phyloP scores from a whole-genome alignment of 37 sponge, comb jelly and placozoan species.

The Dysidea cf. avara region DNA sequence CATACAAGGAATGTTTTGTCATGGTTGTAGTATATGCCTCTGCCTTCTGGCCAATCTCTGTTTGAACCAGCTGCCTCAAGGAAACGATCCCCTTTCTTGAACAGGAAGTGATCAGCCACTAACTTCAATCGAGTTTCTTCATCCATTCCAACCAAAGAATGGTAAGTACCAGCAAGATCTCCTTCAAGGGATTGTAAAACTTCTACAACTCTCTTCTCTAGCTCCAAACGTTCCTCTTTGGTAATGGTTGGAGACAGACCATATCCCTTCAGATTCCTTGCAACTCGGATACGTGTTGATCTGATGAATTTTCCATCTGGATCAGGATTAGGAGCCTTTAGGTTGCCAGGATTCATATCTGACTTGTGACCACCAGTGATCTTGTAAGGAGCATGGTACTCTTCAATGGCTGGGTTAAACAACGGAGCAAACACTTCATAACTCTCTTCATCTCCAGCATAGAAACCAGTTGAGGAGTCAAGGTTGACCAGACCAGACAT shows the following conservation, averaged over 20 bases:
- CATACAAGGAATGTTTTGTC: conserved; percentile 76
- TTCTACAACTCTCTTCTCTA: conserved; percentile 46
- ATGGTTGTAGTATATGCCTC: conserved; percentile 72
- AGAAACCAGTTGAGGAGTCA: conserved; percentile 54
- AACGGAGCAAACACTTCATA: conserved; percentile 72
- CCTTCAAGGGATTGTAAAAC: conserved; percentile 52
- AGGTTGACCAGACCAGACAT: conserved; percentile 66
- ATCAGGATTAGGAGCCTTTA: conserved; percentile 37
- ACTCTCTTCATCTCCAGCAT: conserved; percentile 79
- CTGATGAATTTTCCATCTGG: conserved; percentile 55
- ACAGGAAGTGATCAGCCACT: conserved; percentile 76
- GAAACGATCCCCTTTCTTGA: conserved; percentile 49
- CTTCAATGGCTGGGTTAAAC: conserved; percentile 73
- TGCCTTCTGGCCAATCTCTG: conserved; percentile 75
- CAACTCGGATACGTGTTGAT: conserved; percentile 65
- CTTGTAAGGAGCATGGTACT: conserved; percentile 62
- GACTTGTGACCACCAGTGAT: conserved; percentile 60
- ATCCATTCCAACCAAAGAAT: conserved; percentile 62
- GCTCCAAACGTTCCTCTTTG: conserved; percentile 62
- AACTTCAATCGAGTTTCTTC: conserved; percentile 62
- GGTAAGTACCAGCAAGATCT: conserved; percentile 64
- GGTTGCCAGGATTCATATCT: conserved; percentile 67
- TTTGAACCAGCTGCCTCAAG: conserved; percentile 48
- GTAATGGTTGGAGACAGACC: conserved; percentile 56
- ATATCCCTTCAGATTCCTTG: conserved; percentile 58